Evolutionary conservation across 1,140 invertebrate genomes (phyloP).

Genomic region (Sitodiplosis mosellana): DNA sequence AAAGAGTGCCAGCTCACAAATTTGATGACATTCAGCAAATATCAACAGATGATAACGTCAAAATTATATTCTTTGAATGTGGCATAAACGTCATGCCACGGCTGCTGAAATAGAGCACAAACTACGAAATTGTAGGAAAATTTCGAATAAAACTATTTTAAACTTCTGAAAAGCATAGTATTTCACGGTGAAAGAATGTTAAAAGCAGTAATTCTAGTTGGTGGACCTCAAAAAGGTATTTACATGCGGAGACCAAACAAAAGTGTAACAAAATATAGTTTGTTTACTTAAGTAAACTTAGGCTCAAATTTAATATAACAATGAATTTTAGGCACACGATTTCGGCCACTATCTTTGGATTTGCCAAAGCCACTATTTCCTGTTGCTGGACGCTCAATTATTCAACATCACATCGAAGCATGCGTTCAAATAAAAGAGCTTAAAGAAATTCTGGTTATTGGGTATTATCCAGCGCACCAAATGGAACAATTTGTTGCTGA

Average conservation of each 20-base stretch:
- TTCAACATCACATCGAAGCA: constrained; percentile 96
- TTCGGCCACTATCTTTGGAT: constrained; percentile 89
- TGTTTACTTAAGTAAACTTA: constrained; percentile 5
- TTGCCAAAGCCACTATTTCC: constrained; percentile 95
- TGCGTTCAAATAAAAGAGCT: constrained; percentile 61
- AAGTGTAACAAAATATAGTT: too few relatives aligned
- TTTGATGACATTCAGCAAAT: not conserved
- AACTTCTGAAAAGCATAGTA: too few relatives aligned
- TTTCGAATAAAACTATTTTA: not conserved
- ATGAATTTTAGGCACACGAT: constrained; percentile 65
- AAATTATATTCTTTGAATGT: not conserved
- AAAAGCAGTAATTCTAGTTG: constrained; percentile 58
- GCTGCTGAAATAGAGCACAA: not conserved
- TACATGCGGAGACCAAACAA: too few relatives aligned
- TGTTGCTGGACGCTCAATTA: constrained; percentile 81
- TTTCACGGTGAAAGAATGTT: too few relatives aligned
- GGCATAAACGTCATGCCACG: not conserved
- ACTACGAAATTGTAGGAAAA: not conserved
- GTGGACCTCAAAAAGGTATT: constrained; percentile 60
- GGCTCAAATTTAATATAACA: not conserved
- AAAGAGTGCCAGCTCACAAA: too few relatives aligned
- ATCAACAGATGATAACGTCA: not conserved
- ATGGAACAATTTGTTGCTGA: constrained; percentile 69
- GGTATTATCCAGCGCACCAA: constrained; percentile 70
- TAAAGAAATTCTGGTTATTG: constrained; percentile 85